Base-by-base conservation (phyloP, 2,888 invertebrate species). In the Ophion ellenae region DNA sequence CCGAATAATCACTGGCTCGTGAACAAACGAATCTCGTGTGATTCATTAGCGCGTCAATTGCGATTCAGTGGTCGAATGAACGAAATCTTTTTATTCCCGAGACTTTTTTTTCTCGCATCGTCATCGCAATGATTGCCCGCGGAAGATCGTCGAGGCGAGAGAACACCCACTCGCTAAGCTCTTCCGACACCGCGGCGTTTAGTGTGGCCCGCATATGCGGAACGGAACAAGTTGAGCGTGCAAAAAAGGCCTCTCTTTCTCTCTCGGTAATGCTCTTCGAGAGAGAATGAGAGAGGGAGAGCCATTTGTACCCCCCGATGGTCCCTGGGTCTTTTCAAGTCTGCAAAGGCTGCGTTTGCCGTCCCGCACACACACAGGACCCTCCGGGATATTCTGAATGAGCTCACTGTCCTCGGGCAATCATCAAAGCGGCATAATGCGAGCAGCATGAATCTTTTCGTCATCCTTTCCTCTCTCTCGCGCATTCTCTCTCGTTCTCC, bases 381-480 rank as follows among this genome's bases (percentile, higher is more conserved):
- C 89, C 87, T 86, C 84, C 76, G 81, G 89, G 89, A 90, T 90
- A 74, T 90, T 89, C 90, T 93, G 89, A 93, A 93, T 93, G 92
- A 92, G 89, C 90, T 89, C 90, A 92, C 93, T 93, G 93, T 93
- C 85, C 90, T 91, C 89, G 89, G 83, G 91, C 88, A 90, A 89
- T 90, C 93, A 93, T 91, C 92, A 92, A 93, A 91, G 93, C 93
- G 92, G 91, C 82, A 92, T 93, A 93, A 93, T 90, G 87, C 89
- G 90, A 93, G 90, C 93, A 93, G 91, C 91, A 92, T 93, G 93
- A 91, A 84, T 84, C 86, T 59, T 88, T 90, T 89, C 84, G 90
- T 91, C 24, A 89, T 83, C 89, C 90, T 87, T 61, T 64, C 57
- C 57, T 69, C 36, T 74, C 87, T 90, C 90, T 85, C 28, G 20